Percentiles rank a stretch among this genome's conserved stretches.
Evolutionary conservation across 2,888 invertebrate genomes (phyloP).

Genomic region (Criorhina ranunculi): DNA sequence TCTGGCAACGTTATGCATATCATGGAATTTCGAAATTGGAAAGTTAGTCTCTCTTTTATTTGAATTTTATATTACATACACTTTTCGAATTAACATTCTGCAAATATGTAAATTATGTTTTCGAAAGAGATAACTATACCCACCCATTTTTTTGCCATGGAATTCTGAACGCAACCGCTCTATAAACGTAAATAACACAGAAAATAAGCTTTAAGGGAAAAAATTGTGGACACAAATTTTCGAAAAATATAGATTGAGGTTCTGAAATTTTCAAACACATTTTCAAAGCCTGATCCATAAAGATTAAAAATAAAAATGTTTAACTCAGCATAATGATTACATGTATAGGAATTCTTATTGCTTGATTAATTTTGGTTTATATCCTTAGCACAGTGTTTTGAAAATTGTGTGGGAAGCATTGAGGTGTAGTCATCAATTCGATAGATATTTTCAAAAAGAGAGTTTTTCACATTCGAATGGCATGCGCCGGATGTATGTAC

Average conservation of each 20-base stretch:
- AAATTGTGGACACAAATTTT: neutral
- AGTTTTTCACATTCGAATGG: neutral
- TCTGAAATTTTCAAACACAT: too few relatives aligned
- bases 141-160: conserved; percentile 4
- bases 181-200: neutral
- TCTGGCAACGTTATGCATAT: conserved; percentile 12
- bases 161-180: neutral
- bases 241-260: too few relatives aligned
- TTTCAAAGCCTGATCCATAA: too few relatives aligned
- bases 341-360: neutral
- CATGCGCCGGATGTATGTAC: conserved; percentile 28
- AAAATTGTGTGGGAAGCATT: conserved; percentile 63
- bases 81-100: neutral
- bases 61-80: conserved; percentile 18
- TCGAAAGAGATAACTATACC: conserved; percentile 15
- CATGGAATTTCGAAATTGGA: conserved; percentile 24
- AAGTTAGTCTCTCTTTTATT: conserved; percentile 1
- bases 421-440: conserved; percentile 57
- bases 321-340: neutral
- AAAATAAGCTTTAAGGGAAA: neutral
- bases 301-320: neutral
- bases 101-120: neutral
- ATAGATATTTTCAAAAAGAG: conserved; percentile 22
- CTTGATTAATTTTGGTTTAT: conserved; percentile 1
- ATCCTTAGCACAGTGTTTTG: conserved; percentile 26